Evolutionary conservation across 1,140 invertebrate species (phyloP), one percentile per base, ranked within the genome.

Genomic region (Ceratosolen fusciceps): DNA sequence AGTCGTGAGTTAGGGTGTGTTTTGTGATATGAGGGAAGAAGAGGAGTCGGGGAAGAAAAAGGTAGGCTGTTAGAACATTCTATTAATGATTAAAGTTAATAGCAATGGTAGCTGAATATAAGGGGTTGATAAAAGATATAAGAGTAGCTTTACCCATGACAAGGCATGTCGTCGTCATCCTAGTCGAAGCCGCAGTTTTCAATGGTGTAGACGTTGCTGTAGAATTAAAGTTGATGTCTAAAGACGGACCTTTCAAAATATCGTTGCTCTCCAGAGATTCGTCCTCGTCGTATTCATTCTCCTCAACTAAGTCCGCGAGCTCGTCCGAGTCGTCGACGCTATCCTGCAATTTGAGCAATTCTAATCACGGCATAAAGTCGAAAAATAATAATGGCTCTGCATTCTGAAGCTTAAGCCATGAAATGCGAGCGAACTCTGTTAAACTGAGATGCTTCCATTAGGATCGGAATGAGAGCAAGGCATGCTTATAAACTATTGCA

Each of bases 131-230:
- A 21, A 68, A 77, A 77, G n/a, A n/a, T n/a, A n/a, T n/a, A n/a
- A n/a, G n/a, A n/a, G 81, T 81, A 14, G 73, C 31, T 34, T 83
- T 85, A 88, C 87, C 87, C 87, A 89, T 89, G 56, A 89, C 85
- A 76, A 85, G 81, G 77, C 88, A 89, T 62, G 83, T 86, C 16
- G 82, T 78, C 19, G 84, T 81, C 2, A 58, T 49, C 43, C 83
- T 62, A 67, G 81, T 79, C 24, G 82, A 67, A 9, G 58, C 82
- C 21, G 82, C 68, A 47, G 81, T 81, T 31, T 82, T 85, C 78
- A 62, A 37, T 43, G 74, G 80, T n/a, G 72, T 39, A 19, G 62
- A 9, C 29, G 49, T 21, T n/a, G n/a, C 34, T 56, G 74, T 60
- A 3, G 56, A 60, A 60, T 60, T 70, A 19, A 19, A 2, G 67